Evolutionary conservation across 2,888 invertebrate genomes (phyloP), one percentile per base, ranked within the genome.

Genomic region (Caenorhabditis doughertyi): DNA sequence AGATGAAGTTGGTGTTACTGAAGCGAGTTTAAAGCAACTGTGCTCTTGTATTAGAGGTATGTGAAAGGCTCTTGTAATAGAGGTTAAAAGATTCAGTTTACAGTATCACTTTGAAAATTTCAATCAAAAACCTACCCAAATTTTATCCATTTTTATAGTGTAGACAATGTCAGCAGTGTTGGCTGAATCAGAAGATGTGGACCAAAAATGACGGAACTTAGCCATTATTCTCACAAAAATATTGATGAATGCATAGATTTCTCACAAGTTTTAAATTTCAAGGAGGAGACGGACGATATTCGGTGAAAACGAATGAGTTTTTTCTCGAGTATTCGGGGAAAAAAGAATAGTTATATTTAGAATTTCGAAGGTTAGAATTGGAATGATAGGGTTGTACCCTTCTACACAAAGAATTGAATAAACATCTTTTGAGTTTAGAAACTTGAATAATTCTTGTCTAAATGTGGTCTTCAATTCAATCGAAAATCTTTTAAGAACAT

Each of bases 81-180:
- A n/a, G n/a, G n/a, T n/a, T n/a, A n/a, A n/a, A n/a, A n/a, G 9
- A 32, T 7, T 7, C 32, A 7, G 9, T 32, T 32, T 32, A 18
- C 18, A 13, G 32, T 64, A 32, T 64, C n/a, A 2, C 18, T 8
- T 32, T 49, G 21, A 7, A 49, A 32, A 49, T 16, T 1, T 29
- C 4, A 27, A 32, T 3, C 11, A 7, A 3, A 51, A 71, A 72
- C 62, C 0, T 44, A 73, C 73, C 73, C 73, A 73, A 27, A 65
- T 53, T 35, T 73, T 73, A 44, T 73, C 73, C 73, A 73, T 42
- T 64, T 65, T 64, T 44, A 73, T 64, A 11, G 73, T 73, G 55
- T 64, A 73, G 73, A 73, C 64, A 23, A 73, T 53, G 35, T 73
- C 64, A 32, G 62, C 53, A 18, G 72, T 23, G 21, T 29, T 53